phyloP scores from a whole-genome alignment of 2,113 vertebrate species.

The Rynchops niger region DNA sequence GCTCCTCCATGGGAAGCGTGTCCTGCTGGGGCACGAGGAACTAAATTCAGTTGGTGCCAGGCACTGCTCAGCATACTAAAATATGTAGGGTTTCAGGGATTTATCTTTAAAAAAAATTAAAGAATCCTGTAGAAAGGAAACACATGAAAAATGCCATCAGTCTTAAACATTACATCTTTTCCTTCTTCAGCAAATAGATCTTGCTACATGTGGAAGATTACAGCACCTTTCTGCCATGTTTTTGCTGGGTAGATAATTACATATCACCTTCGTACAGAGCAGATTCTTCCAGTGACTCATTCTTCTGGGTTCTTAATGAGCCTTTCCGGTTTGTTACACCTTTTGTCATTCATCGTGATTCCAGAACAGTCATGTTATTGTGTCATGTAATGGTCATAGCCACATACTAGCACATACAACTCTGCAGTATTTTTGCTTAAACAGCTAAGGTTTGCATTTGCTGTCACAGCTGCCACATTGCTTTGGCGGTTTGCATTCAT shows the following conservation, averaged over 20 bases:
- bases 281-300: conserved; percentile 17
- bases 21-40: rapidly evolving
- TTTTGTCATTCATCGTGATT: neutral
- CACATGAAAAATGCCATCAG: rapidly evolving
- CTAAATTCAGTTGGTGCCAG: neutral
- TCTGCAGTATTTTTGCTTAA: neutral
- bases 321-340: neutral
- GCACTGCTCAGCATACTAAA: neutral
- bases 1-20: rapidly evolving
- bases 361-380: neutral
- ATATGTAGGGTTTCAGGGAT: neutral
- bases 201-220: neutral
- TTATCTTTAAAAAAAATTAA: neutral
- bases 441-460: neutral
- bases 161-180: neutral
- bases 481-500: neutral
- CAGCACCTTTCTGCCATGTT: neutral
- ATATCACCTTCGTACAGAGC: neutral
- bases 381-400: neutral
- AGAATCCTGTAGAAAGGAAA: neutral
- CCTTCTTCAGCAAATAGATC: neutral
- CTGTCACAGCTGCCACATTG: neutral
- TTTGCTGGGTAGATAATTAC: neutral
- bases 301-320: neutral
- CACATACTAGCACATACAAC: neutral